Evolutionary conservation across 2,113 vertebrate species (phyloP).

Genomic region (Eudyptes chrysolophus): DNA sequence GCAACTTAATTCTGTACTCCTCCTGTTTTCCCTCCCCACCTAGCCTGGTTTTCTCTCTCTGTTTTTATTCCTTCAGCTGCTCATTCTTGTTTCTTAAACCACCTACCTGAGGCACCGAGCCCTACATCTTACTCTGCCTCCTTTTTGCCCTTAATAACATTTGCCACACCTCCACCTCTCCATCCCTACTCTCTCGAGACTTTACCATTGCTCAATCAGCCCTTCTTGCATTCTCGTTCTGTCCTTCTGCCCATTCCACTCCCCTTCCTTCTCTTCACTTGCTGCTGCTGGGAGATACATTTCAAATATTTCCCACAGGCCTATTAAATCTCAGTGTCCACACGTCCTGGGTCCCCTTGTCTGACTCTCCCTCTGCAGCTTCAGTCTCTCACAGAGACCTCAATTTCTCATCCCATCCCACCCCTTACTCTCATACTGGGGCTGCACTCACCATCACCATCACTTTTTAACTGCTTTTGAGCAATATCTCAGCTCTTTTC

Average conservation of each 20-base stretch:
- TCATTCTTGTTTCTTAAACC: neutral
- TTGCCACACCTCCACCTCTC: neutral
- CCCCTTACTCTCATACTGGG: neutral
- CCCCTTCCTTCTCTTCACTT: neutral
- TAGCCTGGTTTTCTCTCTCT: neutral
- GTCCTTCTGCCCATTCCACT: neutral
- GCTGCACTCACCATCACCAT: neutral
- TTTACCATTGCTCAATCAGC: neutral
- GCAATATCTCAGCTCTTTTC: neutral
- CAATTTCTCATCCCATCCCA: neutral
- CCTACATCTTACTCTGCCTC: neutral
- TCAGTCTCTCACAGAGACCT: neutral
- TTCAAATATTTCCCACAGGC: neutral
- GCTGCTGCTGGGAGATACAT: neutral
- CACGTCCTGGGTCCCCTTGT: neutral
- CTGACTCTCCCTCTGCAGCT: neutral
- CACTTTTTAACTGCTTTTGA: neutral
- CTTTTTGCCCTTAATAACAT: neutral
- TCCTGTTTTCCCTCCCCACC: neutral
- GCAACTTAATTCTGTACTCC: neutral
- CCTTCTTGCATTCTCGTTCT: neutral
- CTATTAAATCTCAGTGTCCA: neutral
- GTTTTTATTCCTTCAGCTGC: neutral
- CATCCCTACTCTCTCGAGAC: neutral
- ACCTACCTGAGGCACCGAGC: neutral